Percentiles rank a stretch among this genome's conserved stretches.
Evolutionary conservation across 2,797 vertebrate species (phyloP).

Genomic region (Enteromius viviparus): DNA sequence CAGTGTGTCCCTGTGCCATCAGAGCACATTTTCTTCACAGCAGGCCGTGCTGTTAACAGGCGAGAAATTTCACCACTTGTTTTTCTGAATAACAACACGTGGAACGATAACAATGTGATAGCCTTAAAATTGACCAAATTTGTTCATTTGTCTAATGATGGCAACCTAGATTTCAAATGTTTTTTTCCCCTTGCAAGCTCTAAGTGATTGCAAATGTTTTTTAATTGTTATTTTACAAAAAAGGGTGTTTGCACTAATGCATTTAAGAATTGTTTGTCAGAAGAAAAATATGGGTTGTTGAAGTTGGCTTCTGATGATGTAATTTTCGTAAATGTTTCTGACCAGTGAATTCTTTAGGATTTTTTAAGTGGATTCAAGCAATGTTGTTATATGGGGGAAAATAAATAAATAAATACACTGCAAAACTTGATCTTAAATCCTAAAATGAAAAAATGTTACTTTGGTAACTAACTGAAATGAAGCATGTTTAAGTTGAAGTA

Average conservation of each 20-base stretch:
- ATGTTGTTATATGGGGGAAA: not conserved
- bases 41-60: conserved; percentile 14
- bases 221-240: not conserved
- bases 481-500: not conserved
- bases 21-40: conserved; percentile 28
- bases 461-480: not conserved
- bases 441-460: not conserved
- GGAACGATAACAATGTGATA: conserved; percentile 8
- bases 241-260: not conserved
- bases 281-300: not conserved
- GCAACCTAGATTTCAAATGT: conserved; percentile 2
- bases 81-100: conserved; percentile 19
- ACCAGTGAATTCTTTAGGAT: not conserved
- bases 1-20: conserved; percentile 15
- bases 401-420: not conserved
- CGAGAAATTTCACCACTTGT: not conserved
- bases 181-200: not conserved
- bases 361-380: not conserved
- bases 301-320: conserved; percentile 1
- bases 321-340: not conserved
- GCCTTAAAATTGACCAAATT: conserved; percentile 15
- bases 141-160: conserved; percentile 15
- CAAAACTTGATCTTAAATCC: not conserved
- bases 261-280: not conserved
- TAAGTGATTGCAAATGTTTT: conserved; percentile 1